phyloP scores from a whole-genome alignment of 2,888 invertebrate species.

The Phengaris alcon region DNA sequence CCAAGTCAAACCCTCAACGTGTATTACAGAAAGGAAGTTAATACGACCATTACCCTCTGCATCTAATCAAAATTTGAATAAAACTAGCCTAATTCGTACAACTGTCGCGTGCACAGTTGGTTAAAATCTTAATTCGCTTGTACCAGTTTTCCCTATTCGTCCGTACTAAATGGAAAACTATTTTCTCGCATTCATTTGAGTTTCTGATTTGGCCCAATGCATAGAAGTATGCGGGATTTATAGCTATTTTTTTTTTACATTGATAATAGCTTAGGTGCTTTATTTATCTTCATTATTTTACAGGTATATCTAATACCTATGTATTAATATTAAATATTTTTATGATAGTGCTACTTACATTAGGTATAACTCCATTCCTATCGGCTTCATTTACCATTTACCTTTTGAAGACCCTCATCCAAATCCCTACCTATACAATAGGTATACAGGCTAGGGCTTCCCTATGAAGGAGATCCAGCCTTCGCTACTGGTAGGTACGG shows the following conservation, averaged over 20 bases:
- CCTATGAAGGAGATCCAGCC: too few species aligned
- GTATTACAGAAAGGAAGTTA: constrained; percentile 3
- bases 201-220: constrained; percentile 40
- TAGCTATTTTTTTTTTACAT: too few species aligned
- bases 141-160: constrained; percentile 55
- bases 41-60: constrained; percentile 18
- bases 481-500: too few species aligned
- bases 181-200: constrained; percentile 51
- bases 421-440: too few species aligned
- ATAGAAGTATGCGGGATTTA: constrained; percentile 26
- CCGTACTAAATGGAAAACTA: constrained; percentile 51
- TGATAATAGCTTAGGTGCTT: background rate
- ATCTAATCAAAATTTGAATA: constrained; percentile 32
- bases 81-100: constrained; percentile 44
- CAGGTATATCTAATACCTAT: too few species aligned
- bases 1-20: background rate
- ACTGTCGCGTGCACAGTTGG: constrained; percentile 44
- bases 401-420: too few species aligned
- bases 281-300: too few species aligned
- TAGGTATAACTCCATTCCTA: too few species aligned
- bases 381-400: too few species aligned
- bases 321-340: too few species aligned
- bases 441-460: too few species aligned
- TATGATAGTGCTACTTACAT: too few species aligned
- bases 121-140: constrained; percentile 63